phyloP scores from a whole-genome alignment of 2,888 invertebrate species.

The Petrolisthes cinctipes region DNA sequence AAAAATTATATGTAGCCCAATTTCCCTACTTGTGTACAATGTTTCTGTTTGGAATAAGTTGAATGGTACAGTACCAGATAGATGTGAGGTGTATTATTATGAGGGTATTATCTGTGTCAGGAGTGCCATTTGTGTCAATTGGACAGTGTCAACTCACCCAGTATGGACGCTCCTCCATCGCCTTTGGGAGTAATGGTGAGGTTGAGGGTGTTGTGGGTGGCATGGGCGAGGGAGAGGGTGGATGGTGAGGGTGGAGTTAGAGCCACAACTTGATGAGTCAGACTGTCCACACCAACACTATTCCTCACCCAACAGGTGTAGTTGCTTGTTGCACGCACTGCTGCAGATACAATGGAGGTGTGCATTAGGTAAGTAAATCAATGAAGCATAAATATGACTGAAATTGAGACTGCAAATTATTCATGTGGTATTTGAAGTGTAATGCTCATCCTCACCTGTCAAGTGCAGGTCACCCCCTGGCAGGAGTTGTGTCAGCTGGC shows the following conservation, averaged over 20 bases:
- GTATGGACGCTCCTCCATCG: constrained; percentile 52
- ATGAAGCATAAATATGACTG: background rate
- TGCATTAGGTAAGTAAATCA: background rate
- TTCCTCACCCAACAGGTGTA: constrained; percentile 56
- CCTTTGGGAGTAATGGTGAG: constrained; percentile 31
- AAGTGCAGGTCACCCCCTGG: constrained; percentile 64
- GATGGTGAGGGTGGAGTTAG: constrained; percentile 45
- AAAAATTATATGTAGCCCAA: background rate
- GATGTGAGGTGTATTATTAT: too few species aligned
- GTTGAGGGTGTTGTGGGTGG: constrained; percentile 50
- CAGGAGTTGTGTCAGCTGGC: constrained; percentile 43
- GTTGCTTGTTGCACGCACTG: constrained; percentile 43
- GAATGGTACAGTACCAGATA: background rate
- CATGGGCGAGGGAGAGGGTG: constrained; percentile 39
- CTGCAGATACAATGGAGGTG: constrained; percentile 10
- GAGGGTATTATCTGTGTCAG: too few species aligned
- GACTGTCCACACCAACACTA: constrained; percentile 38
- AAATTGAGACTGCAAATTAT: background rate
- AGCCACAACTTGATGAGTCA: constrained; percentile 49
- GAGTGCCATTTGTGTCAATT: too few species aligned
- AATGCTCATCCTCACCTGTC: constrained; percentile 29
- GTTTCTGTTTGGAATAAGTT: background rate
- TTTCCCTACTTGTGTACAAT: background rate
- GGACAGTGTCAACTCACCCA: constrained; percentile 39
- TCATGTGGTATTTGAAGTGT: background rate